Evolutionary conservation across 2,888 invertebrate species (phyloP), one percentile per base, ranked within the genome.

Genomic region (Sthenelais limicola): DNA sequence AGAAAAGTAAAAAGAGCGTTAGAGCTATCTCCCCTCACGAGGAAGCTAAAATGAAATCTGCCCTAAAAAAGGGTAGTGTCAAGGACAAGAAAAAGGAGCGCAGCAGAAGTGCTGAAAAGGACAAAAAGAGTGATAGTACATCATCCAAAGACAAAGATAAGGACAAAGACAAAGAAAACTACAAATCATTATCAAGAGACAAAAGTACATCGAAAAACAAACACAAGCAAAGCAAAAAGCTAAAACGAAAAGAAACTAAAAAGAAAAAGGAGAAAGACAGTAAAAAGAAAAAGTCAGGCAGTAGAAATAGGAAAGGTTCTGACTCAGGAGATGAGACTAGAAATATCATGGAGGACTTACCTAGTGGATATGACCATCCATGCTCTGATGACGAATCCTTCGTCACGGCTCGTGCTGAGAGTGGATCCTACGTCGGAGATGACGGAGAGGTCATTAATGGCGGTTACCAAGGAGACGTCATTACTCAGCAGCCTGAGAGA

Each of bases 341-440:
- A 3, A 74, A 77, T 30, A 68, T 51, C 24, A 74, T 76, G 48
- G 72, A 72, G 28, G 62, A 62, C 15, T 35, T 38, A 18, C 26
- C 15, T 4, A 38, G 62, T 62, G 62, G 62, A 3, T n/a, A 2
- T 15, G 71, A 71, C 4, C 49, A 48, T n/a, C 32, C 26, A n/a
- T 62, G 43, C 62, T 62, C 62, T 7, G 62, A 62, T 24, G 70
- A 70, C 30, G 78, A 78, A 26, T 78, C 78, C 28, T 78, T 77
- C 43, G 75, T 78, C 15, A 78, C 78, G 4, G 78, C 75, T 12
- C 32, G 35, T 5, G 68, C 49, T 33, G 73, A 73, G 52, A 71
- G 71, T 26, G 54, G 33, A n/a, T 72, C 52, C n/a, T 43, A 52
- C 24, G 62, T 51, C 12, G 43, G 47, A 12, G 70, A 70, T 32